A percentile compares a stretch with the other conserved stretches of the same genome.
phyloP scores from a whole-genome alignment of 2,888 invertebrate genomes.

The Strigamia crassipes region DNA sequence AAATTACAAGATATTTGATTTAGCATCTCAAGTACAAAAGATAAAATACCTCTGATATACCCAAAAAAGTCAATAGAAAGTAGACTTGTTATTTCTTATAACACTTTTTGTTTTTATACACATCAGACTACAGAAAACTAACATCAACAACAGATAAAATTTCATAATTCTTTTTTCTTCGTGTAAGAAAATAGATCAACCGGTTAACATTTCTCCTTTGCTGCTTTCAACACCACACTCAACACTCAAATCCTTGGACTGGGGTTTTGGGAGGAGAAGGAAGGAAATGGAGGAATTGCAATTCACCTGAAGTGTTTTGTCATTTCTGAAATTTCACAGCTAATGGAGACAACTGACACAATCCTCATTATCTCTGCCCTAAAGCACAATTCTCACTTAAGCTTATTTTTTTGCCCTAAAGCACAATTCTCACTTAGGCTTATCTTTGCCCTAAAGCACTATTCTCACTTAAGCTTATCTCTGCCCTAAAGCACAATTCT shows the following conservation, averaged over 20 bases:
- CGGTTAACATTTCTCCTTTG: constrained; percentile 23
- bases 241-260: background rate
- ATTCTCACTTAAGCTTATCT: too few relatives aligned
- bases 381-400: too few relatives aligned
- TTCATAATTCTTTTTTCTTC: constrained; percentile 29
- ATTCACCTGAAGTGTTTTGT: constrained; percentile 25
- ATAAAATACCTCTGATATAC: constrained; percentile 46
- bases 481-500: background rate
- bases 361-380: background rate
- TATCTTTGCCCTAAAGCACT: too few relatives aligned
- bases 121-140: constrained; percentile 40
- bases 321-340: background rate
- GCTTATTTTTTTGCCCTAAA: too few relatives aligned
- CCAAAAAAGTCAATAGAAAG: constrained; percentile 47
- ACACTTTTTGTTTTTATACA: constrained; percentile 37
- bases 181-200: constrained; percentile 26
- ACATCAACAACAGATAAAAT: constrained; percentile 42
- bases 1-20: constrained; percentile 45
- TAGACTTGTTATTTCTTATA: constrained; percentile 43
- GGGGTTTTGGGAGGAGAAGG: background rate
- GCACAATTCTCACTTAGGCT: background rate
- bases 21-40: constrained; percentile 46
- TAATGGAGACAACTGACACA: background rate
- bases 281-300: background rate
- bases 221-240: constrained; percentile 26